Conservation (phyloP, 2,888 invertebrate species). For the Protonemura montana region DNA sequence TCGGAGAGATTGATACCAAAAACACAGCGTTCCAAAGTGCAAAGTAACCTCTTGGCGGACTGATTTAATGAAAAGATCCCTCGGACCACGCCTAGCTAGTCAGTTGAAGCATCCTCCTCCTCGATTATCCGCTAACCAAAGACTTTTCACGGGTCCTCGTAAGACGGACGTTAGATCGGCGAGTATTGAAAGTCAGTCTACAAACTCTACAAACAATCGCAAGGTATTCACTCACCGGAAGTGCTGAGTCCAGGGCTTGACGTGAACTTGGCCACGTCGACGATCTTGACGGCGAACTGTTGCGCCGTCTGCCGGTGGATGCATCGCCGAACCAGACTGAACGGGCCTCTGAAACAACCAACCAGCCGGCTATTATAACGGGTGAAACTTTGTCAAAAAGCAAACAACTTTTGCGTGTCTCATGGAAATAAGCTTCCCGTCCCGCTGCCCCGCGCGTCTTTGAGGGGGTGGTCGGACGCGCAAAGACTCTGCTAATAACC, state of each 20-base stretch:
- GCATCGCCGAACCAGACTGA: conserved; percentile 94
- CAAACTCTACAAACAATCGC: no score
- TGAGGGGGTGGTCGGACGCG: neutral
- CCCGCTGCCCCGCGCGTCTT: neutral
- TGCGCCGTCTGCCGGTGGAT: conserved; percentile 93
- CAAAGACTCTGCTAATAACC: neutral
- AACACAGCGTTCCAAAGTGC: no score
- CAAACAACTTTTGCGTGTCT: neutral
- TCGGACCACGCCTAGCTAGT: no score
- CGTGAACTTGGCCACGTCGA: conserved; percentile 96
- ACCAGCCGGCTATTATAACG: conserved; percentile 13
- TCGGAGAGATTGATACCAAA: no score
- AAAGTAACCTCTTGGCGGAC: no score
- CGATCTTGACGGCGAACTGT: conserved; percentile 98
- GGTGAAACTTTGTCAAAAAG: neutral
- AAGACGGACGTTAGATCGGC: no score
- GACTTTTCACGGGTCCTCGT: no score
- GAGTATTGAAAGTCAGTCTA: no score
- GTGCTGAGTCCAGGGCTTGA: conserved; percentile 96
- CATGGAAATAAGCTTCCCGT: conserved; percentile 2
- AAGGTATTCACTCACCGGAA: conserved; percentile 73
- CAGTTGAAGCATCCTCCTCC: no score
- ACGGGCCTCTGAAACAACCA: conserved; percentile 81
- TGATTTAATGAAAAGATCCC: no score
- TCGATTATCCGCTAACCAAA: no score